phyloP scores from a whole-genome alignment of 2,888 invertebrate species.

The Cenopis cana region DNA sequence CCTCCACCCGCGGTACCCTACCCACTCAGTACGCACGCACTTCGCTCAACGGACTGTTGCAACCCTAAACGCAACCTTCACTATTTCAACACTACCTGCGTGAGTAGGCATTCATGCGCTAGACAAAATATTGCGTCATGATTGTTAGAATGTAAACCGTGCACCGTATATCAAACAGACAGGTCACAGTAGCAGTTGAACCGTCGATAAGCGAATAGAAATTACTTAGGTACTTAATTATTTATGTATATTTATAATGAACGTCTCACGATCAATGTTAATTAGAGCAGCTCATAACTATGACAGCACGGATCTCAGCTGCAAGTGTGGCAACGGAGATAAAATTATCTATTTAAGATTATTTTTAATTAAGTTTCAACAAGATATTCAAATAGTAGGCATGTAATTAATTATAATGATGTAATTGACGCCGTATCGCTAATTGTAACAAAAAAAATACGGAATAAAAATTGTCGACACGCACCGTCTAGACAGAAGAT shows the following conservation, averaged over 20 bases:
- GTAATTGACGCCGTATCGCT: conserved; percentile 23
- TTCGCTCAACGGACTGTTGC: neutral
- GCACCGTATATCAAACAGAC: conserved; percentile 64
- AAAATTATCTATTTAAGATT: conserved; percentile 32
- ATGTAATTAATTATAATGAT: conserved; percentile 21
- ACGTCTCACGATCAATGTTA: conserved; percentile 55
- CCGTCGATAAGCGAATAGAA: conserved; percentile 64
- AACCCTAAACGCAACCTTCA: conserved; percentile 19
- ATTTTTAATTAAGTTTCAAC: conserved; percentile 23
- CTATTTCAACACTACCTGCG: conserved; percentile 42
- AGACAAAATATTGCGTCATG: conserved; percentile 65
- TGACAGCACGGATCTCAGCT: conserved; percentile 24
- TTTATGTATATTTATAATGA: conserved; percentile 38
- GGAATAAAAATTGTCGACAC: conserved; percentile 24
- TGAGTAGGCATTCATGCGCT: conserved; percentile 50
- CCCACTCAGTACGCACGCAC: conserved; percentile 10
- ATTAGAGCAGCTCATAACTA: conserved; percentile 63
- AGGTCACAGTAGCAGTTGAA: conserved; percentile 72
- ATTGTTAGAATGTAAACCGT: conserved; percentile 66
- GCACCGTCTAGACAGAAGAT: conserved; percentile 29
- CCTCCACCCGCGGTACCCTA: conserved; percentile 13
- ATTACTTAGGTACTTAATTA: conserved; percentile 55
- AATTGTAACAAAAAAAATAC: conserved; percentile 30
- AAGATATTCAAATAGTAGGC: neutral
- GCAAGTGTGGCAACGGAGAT: conserved; percentile 34